These are phyloP conservation scores for Speoplatyrhinus poulsoni DNA, from an alignment of 2,113 vertebrate genomes.

Conservation along the genomic window DNA sequence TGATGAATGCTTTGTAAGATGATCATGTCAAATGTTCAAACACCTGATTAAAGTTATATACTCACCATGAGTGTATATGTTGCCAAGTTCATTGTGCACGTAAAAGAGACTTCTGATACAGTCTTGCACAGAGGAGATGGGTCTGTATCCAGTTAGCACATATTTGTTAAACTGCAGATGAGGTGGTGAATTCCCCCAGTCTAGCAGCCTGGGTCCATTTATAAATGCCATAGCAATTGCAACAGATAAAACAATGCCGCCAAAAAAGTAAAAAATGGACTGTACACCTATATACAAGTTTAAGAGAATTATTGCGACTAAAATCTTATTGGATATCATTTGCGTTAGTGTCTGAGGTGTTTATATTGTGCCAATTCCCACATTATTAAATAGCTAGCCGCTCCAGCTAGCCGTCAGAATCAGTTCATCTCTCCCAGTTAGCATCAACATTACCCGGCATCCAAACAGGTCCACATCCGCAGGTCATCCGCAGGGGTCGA, in stretches of 20 bases:
- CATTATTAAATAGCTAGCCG: conserved; percentile 18
- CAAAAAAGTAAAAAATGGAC: conserved; percentile 66
- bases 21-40: neutral
- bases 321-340: conserved; percentile 68
- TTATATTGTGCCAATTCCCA: conserved; percentile 50
- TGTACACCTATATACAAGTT: conserved; percentile 71
- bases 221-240: conserved; percentile 83
- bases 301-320: conserved; percentile 64
- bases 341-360: conserved; percentile 30
- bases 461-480: conserved; percentile 34
- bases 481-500: conserved; percentile 72
- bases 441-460: conserved; percentile 31
- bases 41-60: conserved; percentile 3
- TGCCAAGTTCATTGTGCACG: conserved; percentile 91
- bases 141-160: conserved; percentile 89
- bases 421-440: conserved; percentile 22
- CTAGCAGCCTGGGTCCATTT: conserved; percentile 85
- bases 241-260: conserved; percentile 62
- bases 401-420: conserved; percentile 17
- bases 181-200: conserved; percentile 89
- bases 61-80: conserved; percentile 94
- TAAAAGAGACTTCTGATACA: conserved; percentile 90
- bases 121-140: conserved; percentile 85
- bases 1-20: too few relatives aligned
- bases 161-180: conserved; percentile 93